Evolutionary conservation across 2,113 vertebrate genomes (phyloP).

Genomic region (Hemibagrus wyckioides): DNA sequence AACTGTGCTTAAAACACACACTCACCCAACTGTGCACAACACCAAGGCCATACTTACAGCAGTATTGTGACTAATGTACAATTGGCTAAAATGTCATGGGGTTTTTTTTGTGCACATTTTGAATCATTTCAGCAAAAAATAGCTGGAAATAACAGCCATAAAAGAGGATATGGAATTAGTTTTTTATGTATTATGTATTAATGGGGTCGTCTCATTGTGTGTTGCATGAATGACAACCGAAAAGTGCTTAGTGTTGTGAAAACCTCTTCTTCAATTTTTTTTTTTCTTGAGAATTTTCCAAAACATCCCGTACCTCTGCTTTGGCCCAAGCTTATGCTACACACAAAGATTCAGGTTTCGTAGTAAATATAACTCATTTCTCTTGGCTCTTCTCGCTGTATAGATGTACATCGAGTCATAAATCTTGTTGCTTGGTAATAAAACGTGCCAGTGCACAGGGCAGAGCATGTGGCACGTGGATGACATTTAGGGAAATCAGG

Average conservation of each 20-base stretch:
- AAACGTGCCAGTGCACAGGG: conserved; percentile 64
- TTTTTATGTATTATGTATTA: background rate
- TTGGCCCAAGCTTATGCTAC: background rate
- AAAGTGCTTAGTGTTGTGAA: background rate
- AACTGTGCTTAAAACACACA: background rate
- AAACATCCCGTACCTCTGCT: background rate
- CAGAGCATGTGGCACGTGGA: conserved; percentile 58
- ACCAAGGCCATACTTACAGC: background rate
- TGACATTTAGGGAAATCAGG: conserved; percentile 72
- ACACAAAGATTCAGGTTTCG: background rate
- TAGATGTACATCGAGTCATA: conserved; percentile 66
- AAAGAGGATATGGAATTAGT: background rate
- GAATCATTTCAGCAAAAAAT: background rate
- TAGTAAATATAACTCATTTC: conserved; percentile 46
- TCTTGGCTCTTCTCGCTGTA: conserved; percentile 41
- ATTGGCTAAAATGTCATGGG: background rate
- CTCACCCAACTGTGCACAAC: background rate
- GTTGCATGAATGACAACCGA: background rate
- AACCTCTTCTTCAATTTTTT: background rate
- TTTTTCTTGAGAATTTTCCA: background rate
- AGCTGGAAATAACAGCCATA: background rate
- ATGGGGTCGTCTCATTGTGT: background rate
- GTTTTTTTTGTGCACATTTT: background rate
- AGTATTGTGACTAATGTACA: background rate
- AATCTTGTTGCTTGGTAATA: conserved; percentile 71